Evolutionary conservation across 2,888 invertebrate species (phyloP), one percentile per base, ranked within the genome.

Genomic region (Hydraecia micacea): DNA sequence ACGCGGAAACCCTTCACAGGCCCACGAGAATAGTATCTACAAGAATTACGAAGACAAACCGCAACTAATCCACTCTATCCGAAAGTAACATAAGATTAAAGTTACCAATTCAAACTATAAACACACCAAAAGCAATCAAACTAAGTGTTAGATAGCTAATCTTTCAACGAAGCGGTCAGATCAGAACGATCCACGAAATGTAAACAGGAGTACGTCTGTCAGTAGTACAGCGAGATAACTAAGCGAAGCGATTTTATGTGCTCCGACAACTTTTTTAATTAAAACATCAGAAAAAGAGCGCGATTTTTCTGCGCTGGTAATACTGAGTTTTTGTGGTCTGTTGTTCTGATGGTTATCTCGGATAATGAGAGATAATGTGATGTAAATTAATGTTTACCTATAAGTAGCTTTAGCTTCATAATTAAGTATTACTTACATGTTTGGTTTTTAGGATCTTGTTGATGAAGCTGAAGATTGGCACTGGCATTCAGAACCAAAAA

Each of bases 71-170:
- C 78, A 75, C 77, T 80, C 62, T 39, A 81, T 77, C 68, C 72
- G 55, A 86, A 76, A 85, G 83, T 76, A 80, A 85, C 83, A 77
- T 73, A 76, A 83, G 81, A 87, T 88, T 87, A 88, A 88, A 83
- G 77, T 79, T 80, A 67, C 82, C 46, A 65, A 76, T 79, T 80
- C 46, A 80, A 82, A 87, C 70, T 70, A 70, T 87, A 88, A 87
- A 87, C 82, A 80, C 65, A 68, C 73, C 69, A 80, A 84, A 88
- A 77, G 77, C 86, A 89, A 89, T 89, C 87, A 86, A 88, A 85
- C 79, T 82, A 86, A 89, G 88, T 88, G 88, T 84, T 83, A 71
- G 73, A 85, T 80, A 87, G 77, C 80, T 88, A 86, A 89, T 89
- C 89, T 88, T 85, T 89, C 88, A 88, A 82, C 88, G 77, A 39